Conservation (phyloP, 2,113 vertebrate genomes). For the Heteronetta atricapilla region DNA sequence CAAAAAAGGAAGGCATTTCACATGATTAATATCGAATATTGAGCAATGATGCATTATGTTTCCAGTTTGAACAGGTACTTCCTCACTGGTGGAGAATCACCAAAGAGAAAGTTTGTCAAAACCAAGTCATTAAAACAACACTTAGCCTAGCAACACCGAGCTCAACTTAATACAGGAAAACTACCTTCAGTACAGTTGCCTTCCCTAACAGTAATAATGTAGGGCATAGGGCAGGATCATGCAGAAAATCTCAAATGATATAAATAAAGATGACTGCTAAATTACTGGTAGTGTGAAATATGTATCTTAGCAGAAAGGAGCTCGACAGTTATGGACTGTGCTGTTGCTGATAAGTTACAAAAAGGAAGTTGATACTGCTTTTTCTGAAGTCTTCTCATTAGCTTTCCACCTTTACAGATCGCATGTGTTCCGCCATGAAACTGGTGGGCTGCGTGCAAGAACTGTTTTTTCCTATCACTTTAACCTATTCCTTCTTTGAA, state of each 20-base stretch:
- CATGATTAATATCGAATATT: neutral
- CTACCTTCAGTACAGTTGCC: neutral
- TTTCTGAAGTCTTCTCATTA: neutral
- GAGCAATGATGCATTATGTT: neutral
- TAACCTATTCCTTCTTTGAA: neutral
- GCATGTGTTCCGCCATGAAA: rapidly evolving
- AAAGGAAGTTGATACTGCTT: neutral
- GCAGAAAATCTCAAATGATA: neutral
- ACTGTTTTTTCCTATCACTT: neutral
- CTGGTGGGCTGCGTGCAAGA: neutral
- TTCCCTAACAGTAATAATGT: neutral
- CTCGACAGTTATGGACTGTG: neutral
- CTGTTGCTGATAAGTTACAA: neutral
- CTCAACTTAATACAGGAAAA: neutral
- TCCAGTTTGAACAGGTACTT: neutral
- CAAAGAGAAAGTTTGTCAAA: neutral
- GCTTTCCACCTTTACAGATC: neutral
- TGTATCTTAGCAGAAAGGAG: neutral
- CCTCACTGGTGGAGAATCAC: neutral
- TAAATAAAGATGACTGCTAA: neutral
- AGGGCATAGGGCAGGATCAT: neutral
- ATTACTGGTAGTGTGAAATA: neutral
- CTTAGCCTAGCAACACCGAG: neutral
- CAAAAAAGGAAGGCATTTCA: neutral
- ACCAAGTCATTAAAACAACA: neutral